Evolutionary conservation across 1,140 invertebrate species (phyloP).

Genomic region (Lithobius niger): DNA sequence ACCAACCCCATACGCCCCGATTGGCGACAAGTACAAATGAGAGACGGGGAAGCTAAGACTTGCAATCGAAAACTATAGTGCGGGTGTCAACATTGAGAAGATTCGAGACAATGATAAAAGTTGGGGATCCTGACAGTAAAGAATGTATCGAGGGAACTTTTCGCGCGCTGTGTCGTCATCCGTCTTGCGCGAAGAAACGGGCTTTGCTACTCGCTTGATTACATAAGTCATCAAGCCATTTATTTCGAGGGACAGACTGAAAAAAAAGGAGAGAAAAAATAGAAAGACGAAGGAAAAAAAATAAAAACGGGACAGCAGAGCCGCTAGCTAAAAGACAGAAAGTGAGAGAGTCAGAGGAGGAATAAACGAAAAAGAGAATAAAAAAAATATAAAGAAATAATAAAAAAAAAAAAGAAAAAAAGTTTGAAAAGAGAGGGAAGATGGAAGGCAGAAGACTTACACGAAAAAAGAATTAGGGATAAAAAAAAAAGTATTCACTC

Average conservation of each 20-base stretch:
- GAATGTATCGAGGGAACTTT: conserved; percentile 9
- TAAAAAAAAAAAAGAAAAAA: neutral
- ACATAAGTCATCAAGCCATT: conserved; percentile 15
- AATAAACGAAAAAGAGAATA: neutral
- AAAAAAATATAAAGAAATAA: neutral
- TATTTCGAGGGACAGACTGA: conserved; percentile 13
- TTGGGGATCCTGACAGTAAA: conserved; percentile 4
- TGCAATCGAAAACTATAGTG: conserved; percentile 4
- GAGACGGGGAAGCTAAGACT: neutral
- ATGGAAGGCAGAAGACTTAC: no score
- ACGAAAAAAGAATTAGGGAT: no score
- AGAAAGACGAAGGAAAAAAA: conserved; percentile 17
- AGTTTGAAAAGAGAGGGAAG: neutral
- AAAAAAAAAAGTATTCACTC: no score
- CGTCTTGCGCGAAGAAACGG: neutral
- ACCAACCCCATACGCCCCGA: no score
- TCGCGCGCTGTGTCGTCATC: conserved; percentile 1
- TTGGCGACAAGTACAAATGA: conserved; percentile 4
- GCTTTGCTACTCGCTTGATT: conserved; percentile 10
- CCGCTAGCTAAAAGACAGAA: neutral
- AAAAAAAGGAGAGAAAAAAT: conserved; percentile 14
- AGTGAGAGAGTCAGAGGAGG: neutral
- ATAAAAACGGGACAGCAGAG: conserved; percentile 19
- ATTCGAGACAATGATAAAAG: conserved; percentile 6
- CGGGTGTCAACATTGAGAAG: conserved; percentile 3